A percentile compares a stretch with the other conserved stretches of the same genome.
Evolutionary conservation across 1,140 invertebrate genomes (phyloP).

Genomic region (Ceratina japonica): DNA sequence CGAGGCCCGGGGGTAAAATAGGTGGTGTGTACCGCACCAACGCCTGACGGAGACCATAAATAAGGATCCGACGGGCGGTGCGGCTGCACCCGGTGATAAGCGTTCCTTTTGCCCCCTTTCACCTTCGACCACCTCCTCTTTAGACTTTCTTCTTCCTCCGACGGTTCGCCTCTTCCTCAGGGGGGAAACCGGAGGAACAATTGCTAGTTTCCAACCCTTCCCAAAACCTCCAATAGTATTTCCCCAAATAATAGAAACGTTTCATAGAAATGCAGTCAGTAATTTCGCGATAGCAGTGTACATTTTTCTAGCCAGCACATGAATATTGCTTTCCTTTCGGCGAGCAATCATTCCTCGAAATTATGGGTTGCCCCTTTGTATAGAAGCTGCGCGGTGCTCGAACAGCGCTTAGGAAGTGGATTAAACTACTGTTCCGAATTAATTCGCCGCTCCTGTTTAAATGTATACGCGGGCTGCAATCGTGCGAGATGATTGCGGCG

Average conservation of each 20-base stretch:
- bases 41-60: constrained; percentile 76
- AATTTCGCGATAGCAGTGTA: too few relatives aligned
- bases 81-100: constrained; percentile 76
- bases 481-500: constrained; percentile 26
- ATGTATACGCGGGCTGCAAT: neutral
- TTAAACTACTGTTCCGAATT: constrained; percentile 45
- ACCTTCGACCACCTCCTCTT: constrained; percentile 41
- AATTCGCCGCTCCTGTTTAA: constrained; percentile 37
- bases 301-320: too few relatives aligned
- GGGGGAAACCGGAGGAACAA: too few relatives aligned
- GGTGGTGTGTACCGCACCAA: constrained; percentile 65
- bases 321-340: too few relatives aligned
- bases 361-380: neutral
- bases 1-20: constrained; percentile 69
- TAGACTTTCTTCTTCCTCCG: constrained; percentile 56
- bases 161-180: too few relatives aligned
- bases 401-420: constrained; percentile 25
- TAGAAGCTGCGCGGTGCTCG: constrained; percentile 8
- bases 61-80: constrained; percentile 78
- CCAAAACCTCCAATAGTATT: neutral
- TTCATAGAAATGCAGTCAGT: too few relatives aligned
- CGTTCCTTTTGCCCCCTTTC: constrained; percentile 66
- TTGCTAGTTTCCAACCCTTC: too few relatives aligned
- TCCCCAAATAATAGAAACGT: too few relatives aligned
- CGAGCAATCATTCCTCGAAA: neutral